Base-by-base conservation (phyloP, 2,888 invertebrate genomes). In the Pammene fasciana region DNA sequence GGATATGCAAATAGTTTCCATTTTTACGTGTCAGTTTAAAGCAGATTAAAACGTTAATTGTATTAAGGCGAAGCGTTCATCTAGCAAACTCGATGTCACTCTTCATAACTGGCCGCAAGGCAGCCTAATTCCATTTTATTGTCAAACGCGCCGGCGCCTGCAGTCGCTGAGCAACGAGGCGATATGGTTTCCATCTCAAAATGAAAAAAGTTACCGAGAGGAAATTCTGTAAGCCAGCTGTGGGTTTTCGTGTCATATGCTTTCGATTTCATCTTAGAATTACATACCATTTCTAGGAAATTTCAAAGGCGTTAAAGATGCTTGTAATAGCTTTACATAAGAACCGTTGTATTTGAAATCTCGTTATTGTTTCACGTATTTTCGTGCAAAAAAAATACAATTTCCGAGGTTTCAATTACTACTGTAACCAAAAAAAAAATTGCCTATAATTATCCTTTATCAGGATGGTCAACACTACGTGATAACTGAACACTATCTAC, bases 121-220 rank as follows among this genome's bases (percentile, higher is more conserved):
- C 71, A 78, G 80, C 79, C 80, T 82, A 85, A 85, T 86, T 83
- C 78, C 75, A 86, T 86, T 87, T 82, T 77, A 82, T 79, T 80
- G 79, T 84, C 80, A 79, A 82, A 81, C 81, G 80, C 84, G 82
- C 74, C 72, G 71, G 71, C 26, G 26, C 26, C 68, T 52, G 45
- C 11, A 0, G n/a, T 45, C n/a, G 26, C 59, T 18, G 26, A 10
- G 38, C 38, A 38, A 55, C 38, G 36, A 55, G 4, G 36, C 14
- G 59, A 41, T 52, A 52, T 41, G 41, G 62, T 3, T 41, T 26
- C 41, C 18, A 52, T 50, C 62, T 52, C 50, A n/a, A 60, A 68
- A 55, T 61, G 55, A 57, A 65, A 67, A 65, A 57, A 57, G 43
- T 55, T 43, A 14, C 14, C 10, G 5, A 8, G 16, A 38, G 41